phyloP scores from a whole-genome alignment of 2,797 vertebrate species.

The Pangasius sanitwongsei region DNA sequence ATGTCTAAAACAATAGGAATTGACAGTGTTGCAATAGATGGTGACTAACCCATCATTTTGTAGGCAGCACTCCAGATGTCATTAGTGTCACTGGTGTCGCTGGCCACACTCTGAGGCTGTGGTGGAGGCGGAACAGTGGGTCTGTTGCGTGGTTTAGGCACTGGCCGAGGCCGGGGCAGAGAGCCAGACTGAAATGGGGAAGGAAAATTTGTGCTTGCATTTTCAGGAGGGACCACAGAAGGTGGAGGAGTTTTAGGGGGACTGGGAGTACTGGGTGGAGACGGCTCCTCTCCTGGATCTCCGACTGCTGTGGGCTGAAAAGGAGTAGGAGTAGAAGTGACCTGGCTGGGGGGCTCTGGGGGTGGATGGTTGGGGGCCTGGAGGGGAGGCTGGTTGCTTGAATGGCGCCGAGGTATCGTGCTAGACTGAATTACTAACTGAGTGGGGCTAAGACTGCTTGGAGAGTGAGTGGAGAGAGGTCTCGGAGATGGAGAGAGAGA shows the following conservation, averaged over 20 bases:
- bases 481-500: conserved; percentile 80
- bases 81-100: conserved; percentile 59
- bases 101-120: conserved; percentile 75
- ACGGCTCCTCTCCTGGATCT: conserved; percentile 72
- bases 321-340: conserved; percentile 59
- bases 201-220: conserved; percentile 60
- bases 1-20: not conserved
- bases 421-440: conserved; percentile 71
- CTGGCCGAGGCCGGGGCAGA: conserved; percentile 83
- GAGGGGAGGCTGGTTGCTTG: conserved; percentile 83
- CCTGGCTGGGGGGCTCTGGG: conserved; percentile 86
- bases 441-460: conserved; percentile 71
- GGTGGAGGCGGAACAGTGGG: conserved; percentile 91
- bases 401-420: conserved; percentile 81
- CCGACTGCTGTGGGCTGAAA: conserved; percentile 64
- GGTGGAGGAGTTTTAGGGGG: conserved; percentile 88
- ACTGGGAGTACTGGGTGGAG: conserved; percentile 84
- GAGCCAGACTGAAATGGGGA: conserved; percentile 78
- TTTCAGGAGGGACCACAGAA: conserved; percentile 57
- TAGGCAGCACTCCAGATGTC: conserved; percentile 74
- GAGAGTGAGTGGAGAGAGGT: conserved; percentile 77
- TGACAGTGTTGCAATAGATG: conserved; percentile 9
- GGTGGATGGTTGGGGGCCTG: conserved; percentile 93
- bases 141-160: conserved; percentile 90
- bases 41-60: conserved; percentile 78